Evolutionary conservation across 2,888 invertebrate species (phyloP).

Genomic region (Diploptera punctata): DNA sequence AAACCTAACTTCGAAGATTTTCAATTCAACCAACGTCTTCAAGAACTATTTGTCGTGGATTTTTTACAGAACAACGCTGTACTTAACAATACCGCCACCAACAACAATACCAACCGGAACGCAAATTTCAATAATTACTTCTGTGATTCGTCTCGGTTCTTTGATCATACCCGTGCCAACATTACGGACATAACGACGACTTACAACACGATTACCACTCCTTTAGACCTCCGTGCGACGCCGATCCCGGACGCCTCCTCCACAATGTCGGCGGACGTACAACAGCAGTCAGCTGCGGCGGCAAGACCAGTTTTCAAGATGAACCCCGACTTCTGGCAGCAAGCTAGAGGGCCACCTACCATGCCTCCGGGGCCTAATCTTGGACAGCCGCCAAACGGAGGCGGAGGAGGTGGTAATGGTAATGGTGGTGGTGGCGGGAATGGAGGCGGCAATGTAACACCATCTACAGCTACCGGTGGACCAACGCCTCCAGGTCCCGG

Average conservation of each 20-base stretch:
- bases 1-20: slow-evolving; percentile 18
- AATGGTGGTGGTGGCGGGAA: background rate
- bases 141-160: slow-evolving; percentile 31
- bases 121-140: slow-evolving; percentile 47
- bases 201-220: slow-evolving; percentile 49
- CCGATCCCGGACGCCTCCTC: slow-evolving; percentile 45
- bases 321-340: slow-evolving; percentile 55
- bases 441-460: background rate
- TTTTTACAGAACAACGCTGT: slow-evolving; percentile 20
- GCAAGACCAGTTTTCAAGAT: slow-evolving; percentile 52
- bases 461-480: background rate
- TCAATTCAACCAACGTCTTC: slow-evolving; percentile 5
- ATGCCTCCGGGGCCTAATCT: slow-evolving; percentile 43
- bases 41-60: slow-evolving; percentile 24
- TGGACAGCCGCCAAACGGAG: slow-evolving; percentile 46
- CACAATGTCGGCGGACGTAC: slow-evolving; percentile 46
- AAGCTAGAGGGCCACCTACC: slow-evolving; percentile 56
- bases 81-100: slow-evolving; percentile 42
- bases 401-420: background rate
- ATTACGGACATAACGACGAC: slow-evolving; percentile 43
- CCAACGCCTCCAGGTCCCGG: slow-evolving; percentile 11
- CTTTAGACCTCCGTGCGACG: slow-evolving; percentile 50
- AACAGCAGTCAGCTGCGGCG: slow-evolving; percentile 34
- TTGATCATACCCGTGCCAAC: slow-evolving; percentile 34
- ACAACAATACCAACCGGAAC: slow-evolving; percentile 48